Base-by-base conservation (phyloP, 2,797 vertebrate genomes). In the Pipistrellus pygmaeus region DNA sequence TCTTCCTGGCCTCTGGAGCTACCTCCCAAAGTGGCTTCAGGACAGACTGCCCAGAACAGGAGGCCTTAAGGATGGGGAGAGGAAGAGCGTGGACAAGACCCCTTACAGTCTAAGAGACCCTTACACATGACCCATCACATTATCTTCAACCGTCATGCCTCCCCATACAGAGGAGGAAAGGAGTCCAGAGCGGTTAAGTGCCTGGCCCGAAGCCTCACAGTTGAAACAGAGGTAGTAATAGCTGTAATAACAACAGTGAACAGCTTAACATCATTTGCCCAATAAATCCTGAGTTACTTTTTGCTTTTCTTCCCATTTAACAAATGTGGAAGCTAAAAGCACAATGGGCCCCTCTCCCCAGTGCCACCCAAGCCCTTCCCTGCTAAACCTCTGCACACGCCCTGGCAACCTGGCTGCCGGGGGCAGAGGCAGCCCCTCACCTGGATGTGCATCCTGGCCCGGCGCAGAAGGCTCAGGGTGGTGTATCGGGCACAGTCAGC, bases 361-460 rank as follows among this genome's bases (percentile, higher is more conserved):
- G 68, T 72, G 8, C 0, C 21, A 0, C 10, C 5, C 2, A 44
- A 41, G 12, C 25, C 8, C 3, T 1, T 32, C 38, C 17, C 44
- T 4, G 35, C 35, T 55, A 20, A 1, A 8, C 44, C 3, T 25
- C 23, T 81, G 10, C 60, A 30, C 25, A 7, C 3, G 8, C 23
- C 14, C 41, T 46, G 71, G 25, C 18, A 62, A 51, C 23, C 27
- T 72, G 69, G 41, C 25, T 30, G 30, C 30, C 2, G 1, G 11
- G 27, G 1, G 0, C 27, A 1, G 12, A 55, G 35, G 17, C 1
- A 17, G 71, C 3, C 11, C 21, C 96, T 97, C 97, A 99, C 99
- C 99, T 99, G 99, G 83, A 99, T 99, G 97, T 99, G 99, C 25
- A 99, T 97, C 95, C 99, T 98, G 69, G 99, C 99, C 23, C 98